Percentiles rank a stretch among this genome's conserved stretches.
Evolutionary conservation across 2,113 vertebrate genomes (phyloP).

Genomic region (Myotis lucifugus): DNA sequence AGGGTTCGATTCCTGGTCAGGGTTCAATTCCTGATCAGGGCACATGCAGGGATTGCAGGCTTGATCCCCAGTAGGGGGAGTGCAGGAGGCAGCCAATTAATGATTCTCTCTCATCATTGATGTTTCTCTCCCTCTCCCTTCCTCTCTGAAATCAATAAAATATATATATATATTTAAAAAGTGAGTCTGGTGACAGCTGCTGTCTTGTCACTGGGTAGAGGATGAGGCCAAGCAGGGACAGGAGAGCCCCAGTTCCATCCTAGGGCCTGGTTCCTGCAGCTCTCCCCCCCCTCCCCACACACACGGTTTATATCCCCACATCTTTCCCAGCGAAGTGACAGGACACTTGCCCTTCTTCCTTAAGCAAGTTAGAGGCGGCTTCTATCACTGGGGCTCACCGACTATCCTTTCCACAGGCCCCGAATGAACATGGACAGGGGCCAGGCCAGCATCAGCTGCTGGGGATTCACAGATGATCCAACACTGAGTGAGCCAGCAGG

Average conservation of each 20-base stretch:
- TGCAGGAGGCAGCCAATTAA: too few species aligned
- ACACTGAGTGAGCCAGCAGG: not conserved
- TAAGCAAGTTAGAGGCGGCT: not conserved
- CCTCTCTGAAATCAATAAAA: too few species aligned
- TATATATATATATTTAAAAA: too few species aligned
- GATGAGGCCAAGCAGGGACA: too few species aligned
- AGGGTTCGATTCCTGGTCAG: too few species aligned
- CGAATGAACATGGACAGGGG: rapidly evolving
- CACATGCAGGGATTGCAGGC: too few species aligned
- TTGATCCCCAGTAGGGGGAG: too few species aligned
- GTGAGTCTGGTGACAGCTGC: not conserved
- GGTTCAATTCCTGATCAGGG: too few species aligned
- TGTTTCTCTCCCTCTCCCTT: too few species aligned
- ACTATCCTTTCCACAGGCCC: not conserved
- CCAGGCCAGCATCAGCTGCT: not conserved
- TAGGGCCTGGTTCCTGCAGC: not conserved
- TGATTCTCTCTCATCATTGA: too few species aligned
- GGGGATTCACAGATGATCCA: not conserved
- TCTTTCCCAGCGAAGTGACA: not conserved
- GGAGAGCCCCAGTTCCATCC: not conserved
- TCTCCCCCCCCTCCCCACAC: not conserved
- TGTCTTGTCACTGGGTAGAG: not conserved
- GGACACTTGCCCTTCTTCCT: not conserved
- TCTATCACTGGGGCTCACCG: not conserved
- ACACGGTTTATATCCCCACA: too few species aligned